Base-by-base conservation (phyloP, 2,888 invertebrate species). In the Parthenolecanium corni region DNA sequence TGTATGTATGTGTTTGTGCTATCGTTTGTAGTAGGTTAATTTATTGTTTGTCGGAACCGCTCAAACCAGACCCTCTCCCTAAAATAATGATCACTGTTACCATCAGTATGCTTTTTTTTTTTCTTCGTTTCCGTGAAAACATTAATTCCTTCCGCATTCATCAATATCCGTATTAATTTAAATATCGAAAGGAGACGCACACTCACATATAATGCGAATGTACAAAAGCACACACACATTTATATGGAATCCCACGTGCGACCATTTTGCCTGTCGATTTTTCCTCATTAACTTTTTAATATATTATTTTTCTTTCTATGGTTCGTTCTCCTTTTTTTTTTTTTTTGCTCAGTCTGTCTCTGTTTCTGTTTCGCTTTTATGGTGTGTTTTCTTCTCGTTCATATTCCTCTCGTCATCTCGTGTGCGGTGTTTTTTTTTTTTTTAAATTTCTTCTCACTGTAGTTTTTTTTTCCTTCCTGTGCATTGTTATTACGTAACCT, bases 401-500 rank as follows among this genome's bases (percentile, higher is more conserved):
- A 24, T 52, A 18, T 21, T 25, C 52, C 16, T 52, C 16, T 21
- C 14, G n/a, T n/a, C n/a, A n/a, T 38, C 12, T 9, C 9, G 9
- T n/a, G 14, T 18, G 23, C 3, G 2, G 51, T 16, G 51, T 1
- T 24, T 23, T 16, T n/a, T 51, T 18, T 16, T 52, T 38, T 38
- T 5, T n/a, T 18, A 31, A 31, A n/a, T 51, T 51, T 51, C 31
- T 51, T 25, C 18, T 51, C 25, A 11, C 14, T 18, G 31, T n/a
- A n/a, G n/a, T 31, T 52, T n/a, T 20, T 52, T 38, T 25, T 38
- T 38, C 16, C 40, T 14, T 38, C 21, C 11, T 23, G n/a, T n/a
- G 38, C 44, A 46, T 57, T 57, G 44, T 46, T 46, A 57, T 57
- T 57, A 42, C 44, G 54, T 54, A 54, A 54, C 42, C 42, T 54